Conservation (phyloP, 2,888 invertebrate species). For the Drosophila kambysellisi region DNA sequence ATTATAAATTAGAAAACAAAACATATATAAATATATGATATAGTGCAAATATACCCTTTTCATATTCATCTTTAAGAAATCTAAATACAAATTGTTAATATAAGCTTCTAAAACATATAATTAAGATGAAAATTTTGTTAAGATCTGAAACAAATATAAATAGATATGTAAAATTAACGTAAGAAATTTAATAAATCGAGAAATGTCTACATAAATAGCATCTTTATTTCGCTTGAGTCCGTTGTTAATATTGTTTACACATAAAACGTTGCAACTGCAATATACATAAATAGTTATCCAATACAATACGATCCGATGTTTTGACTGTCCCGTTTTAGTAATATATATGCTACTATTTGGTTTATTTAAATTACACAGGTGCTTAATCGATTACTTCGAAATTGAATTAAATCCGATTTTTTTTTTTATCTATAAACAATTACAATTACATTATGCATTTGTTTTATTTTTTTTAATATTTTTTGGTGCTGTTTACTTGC, state of each 20-base stretch:
- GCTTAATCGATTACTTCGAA: slow-evolving; percentile 24
- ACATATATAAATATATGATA: background rate
- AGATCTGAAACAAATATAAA: slow-evolving; percentile 1
- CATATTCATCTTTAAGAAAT: background rate
- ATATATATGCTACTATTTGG: slow-evolving; percentile 36
- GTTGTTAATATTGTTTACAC: slow-evolving; percentile 57
- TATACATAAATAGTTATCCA: slow-evolving; percentile 54
- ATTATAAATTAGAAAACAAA: background rate
- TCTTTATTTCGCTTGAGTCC: slow-evolving; percentile 65
- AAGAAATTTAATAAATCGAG: background rate
- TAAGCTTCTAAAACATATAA: background rate
- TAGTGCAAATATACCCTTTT: background rate
- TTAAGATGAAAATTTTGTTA: background rate
- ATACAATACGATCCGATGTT: slow-evolving; percentile 30
- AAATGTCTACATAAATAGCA: slow-evolving; percentile 63
- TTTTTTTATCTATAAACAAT: slow-evolving; percentile 25
- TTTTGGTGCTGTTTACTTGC: slow-evolving; percentile 62
- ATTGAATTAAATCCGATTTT: slow-evolving; percentile 20
- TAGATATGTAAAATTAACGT: background rate
- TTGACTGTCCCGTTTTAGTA: slow-evolving; percentile 6
- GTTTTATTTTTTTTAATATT: slow-evolving; percentile 19
- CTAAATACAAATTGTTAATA: background rate
- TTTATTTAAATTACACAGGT: slow-evolving; percentile 37
- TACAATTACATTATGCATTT: slow-evolving; percentile 20
- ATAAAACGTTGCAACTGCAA: slow-evolving; percentile 66